A percentile compares a stretch with the other conserved stretches of the same genome.
Evolutionary conservation across 2,888 invertebrate species (phyloP).

Genomic region (Noctua janthe): DNA sequence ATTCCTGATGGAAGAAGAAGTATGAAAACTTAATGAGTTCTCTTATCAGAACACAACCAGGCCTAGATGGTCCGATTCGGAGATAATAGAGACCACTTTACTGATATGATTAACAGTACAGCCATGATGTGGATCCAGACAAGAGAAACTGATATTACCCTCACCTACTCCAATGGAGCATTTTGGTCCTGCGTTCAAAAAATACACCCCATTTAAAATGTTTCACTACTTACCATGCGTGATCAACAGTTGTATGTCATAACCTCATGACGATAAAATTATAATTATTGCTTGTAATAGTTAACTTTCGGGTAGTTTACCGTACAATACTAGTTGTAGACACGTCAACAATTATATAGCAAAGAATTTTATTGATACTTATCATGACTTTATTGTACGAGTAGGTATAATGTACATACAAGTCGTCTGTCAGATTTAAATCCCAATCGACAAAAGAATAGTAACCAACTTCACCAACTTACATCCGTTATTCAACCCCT

Average conservation of each 20-base stretch:
- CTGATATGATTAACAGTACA: not conserved
- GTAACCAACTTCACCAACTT: not conserved
- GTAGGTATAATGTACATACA: not conserved
- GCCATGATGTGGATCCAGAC: not conserved
- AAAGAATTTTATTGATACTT: not conserved
- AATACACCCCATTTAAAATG: not conserved
- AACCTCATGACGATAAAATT: slow-evolving; percentile 22
- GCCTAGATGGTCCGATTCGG: not conserved
- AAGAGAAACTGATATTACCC: not conserved
- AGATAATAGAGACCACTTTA: not conserved
- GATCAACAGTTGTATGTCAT: slow-evolving; percentile 35
- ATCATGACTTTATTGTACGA: not conserved
- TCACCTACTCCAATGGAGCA: not conserved
- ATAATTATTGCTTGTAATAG: slow-evolving; percentile 40
- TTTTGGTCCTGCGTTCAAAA: not conserved
- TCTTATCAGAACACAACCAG: not conserved
- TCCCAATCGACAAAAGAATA: not conserved
- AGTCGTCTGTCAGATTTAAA: not conserved
- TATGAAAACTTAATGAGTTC: not conserved
- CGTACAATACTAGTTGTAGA: not conserved
- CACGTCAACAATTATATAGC: slow-evolving; percentile 23
- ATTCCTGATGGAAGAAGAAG: not conserved
- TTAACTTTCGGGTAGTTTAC: slow-evolving; percentile 15
- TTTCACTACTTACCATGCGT: slow-evolving; percentile 37
- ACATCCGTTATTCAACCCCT: not conserved